A percentile compares a stretch with the other conserved stretches of the same genome.
phyloP scores from a whole-genome alignment of 2,797 vertebrate species.

The Gobionotothen gibberifrons region DNA sequence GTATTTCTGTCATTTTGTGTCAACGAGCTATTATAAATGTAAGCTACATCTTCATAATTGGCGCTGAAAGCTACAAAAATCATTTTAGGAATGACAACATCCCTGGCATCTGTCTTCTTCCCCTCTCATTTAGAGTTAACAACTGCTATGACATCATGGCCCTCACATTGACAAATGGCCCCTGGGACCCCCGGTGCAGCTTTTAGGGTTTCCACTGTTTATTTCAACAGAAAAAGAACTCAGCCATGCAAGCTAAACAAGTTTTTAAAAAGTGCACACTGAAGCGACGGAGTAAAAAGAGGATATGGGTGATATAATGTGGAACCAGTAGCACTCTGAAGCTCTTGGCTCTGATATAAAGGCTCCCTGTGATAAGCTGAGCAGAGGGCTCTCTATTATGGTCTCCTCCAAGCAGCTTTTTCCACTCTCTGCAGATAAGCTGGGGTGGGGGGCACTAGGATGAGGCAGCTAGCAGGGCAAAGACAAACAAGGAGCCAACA shows the following conservation, averaged over 20 bases:
- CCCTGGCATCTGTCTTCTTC: constrained; percentile 10
- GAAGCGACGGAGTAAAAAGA: constrained; percentile 9
- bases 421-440: constrained; percentile 63
- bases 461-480: constrained; percentile 17
- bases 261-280: neutral
- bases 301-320: neutral
- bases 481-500: constrained; percentile 27
- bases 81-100: constrained; percentile 10
- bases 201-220: constrained; percentile 43
- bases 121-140: constrained; percentile 42
- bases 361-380: constrained; percentile 49
- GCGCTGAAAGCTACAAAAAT: constrained; percentile 7
- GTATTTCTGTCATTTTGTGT: constrained; percentile 4
- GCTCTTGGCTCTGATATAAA: constrained; percentile 40
- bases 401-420: constrained; percentile 39
- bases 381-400: constrained; percentile 30
- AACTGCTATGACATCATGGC: constrained; percentile 64
- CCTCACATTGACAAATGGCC: constrained; percentile 55
- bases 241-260: neutral
- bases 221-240: constrained; percentile 44
- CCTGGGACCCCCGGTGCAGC: constrained; percentile 26
- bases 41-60: constrained; percentile 1
- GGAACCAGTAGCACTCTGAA: constrained; percentile 21
- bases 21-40: constrained; percentile 5
- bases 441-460: constrained; percentile 17